A percentile compares a stretch with the other conserved stretches of the same genome.
Conservation (phyloP, 1,140 invertebrate genomes). For the Brachionus plicatilis region DNA sequence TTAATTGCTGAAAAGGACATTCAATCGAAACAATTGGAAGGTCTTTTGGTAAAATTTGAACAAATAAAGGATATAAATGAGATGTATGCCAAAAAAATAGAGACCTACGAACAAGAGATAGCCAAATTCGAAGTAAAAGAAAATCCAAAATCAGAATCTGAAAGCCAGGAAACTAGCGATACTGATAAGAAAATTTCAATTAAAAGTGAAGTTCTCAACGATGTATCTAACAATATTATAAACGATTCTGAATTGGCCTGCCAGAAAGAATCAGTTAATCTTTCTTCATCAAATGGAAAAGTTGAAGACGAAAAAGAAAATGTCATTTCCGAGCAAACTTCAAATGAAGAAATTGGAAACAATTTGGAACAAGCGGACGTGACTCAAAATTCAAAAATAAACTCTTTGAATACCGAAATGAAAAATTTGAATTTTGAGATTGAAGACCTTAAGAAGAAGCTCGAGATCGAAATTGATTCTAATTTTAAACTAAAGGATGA, state of each 20-base stretch:
- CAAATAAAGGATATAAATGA: slow-evolving; percentile 24
- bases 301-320: slow-evolving; percentile 25
- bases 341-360: background rate
- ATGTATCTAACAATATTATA: background rate
- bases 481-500: slow-evolving; percentile 6
- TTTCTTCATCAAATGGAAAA: background rate
- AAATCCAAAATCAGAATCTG: background rate
- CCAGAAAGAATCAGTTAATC: background rate
- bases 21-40: slow-evolving; percentile 30
- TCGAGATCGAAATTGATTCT: background rate
- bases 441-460: background rate
- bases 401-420: background rate
- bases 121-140: background rate
- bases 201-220: slow-evolving; percentile 10
- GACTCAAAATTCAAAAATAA: background rate
- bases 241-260: background rate
- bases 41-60: slow-evolving; percentile 8
- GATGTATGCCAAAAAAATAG: background rate
- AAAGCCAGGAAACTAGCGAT: background rate
- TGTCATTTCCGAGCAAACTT: background rate
- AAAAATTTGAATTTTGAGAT: slow-evolving; percentile 2
- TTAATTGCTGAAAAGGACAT: slow-evolving; percentile 13
- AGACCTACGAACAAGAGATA: background rate
- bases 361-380: background rate
- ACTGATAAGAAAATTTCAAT: background rate